Conservation (phyloP, 1,140 invertebrate species). For the Tetraneura akinire region DNA sequence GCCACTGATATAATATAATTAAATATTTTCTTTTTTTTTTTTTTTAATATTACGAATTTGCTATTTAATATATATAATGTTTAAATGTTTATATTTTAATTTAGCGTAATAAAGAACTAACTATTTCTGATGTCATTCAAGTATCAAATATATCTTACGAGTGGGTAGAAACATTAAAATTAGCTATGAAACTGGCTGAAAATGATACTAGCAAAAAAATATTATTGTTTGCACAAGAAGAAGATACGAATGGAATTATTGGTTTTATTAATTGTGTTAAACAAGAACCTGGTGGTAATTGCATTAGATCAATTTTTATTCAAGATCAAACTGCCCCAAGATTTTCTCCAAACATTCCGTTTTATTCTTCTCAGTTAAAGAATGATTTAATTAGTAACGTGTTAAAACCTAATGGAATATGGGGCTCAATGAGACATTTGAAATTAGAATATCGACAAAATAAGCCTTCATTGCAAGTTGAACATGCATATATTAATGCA, state of each 20-base stretch:
- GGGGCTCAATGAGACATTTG: constrained; percentile 85
- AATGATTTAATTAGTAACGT: constrained; percentile 87
- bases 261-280: constrained; percentile 88
- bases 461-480: constrained; percentile 66
- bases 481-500: constrained; percentile 92
- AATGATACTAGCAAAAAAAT: constrained; percentile 64
- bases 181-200: constrained; percentile 66
- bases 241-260: constrained; percentile 74
- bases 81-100: background rate
- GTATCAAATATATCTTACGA: constrained; percentile 70
- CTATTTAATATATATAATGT: background rate
- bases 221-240: constrained; percentile 71
- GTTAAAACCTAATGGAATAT: constrained; percentile 67
- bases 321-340: constrained; percentile 67
- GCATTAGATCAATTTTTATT: constrained; percentile 72
- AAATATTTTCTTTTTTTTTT: too few species aligned
- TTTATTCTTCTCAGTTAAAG: constrained; percentile 68
- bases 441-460: constrained; percentile 65
- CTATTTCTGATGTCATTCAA: constrained; percentile 62
- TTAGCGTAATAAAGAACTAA: background rate
- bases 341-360: constrained; percentile 64
- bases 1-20: too few species aligned
- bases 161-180: constrained; percentile 83
- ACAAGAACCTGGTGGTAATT: constrained; percentile 77
- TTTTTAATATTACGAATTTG: too few species aligned